Evolutionary conservation across 2,888 invertebrate genomes (phyloP).

Genomic region (Drosophila buzzatii): DNA sequence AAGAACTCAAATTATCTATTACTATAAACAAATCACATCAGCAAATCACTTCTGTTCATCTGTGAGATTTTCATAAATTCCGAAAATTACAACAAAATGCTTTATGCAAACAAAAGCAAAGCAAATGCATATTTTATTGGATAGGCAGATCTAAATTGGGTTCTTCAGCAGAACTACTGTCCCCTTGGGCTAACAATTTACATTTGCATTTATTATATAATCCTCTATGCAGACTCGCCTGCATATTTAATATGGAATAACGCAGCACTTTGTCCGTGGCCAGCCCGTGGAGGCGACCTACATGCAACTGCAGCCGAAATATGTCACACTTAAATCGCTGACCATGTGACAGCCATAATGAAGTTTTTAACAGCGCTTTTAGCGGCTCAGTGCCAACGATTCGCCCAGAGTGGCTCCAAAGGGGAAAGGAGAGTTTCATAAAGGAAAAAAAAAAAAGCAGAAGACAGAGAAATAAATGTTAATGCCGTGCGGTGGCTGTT

Average conservation of each 20-base stretch:
- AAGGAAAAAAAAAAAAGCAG: conserved; percentile 9
- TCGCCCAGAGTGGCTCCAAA: neutral
- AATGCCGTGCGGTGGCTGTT: conserved; percentile 38
- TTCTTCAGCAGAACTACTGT: neutral
- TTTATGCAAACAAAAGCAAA: neutral
- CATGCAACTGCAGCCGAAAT: conserved; percentile 47
- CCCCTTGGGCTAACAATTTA: neutral
- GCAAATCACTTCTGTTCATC: too few species aligned
- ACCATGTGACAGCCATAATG: conserved; percentile 66
- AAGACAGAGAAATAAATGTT: conserved; percentile 32
- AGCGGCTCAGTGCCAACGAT: conserved; percentile 70
- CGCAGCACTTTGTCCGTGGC: conserved; percentile 2
- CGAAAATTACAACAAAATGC: neutral
- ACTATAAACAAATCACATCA: too few species aligned
- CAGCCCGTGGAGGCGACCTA: conserved; percentile 21
- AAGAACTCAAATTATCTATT: too few species aligned
- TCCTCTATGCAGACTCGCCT: conserved; percentile 10
- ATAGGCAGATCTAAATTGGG: neutral
- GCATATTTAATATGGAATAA: conserved; percentile 9
- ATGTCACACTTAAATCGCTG: conserved; percentile 73
- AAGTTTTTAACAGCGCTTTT: conserved; percentile 79
- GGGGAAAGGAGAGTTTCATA: conserved; percentile 26
- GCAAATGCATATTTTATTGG: too few species aligned
- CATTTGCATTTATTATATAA: conserved; percentile 8
- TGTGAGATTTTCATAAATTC: neutral